Base-by-base conservation (phyloP, 2,888 invertebrate species). In the Sarcophaga variegata region DNA sequence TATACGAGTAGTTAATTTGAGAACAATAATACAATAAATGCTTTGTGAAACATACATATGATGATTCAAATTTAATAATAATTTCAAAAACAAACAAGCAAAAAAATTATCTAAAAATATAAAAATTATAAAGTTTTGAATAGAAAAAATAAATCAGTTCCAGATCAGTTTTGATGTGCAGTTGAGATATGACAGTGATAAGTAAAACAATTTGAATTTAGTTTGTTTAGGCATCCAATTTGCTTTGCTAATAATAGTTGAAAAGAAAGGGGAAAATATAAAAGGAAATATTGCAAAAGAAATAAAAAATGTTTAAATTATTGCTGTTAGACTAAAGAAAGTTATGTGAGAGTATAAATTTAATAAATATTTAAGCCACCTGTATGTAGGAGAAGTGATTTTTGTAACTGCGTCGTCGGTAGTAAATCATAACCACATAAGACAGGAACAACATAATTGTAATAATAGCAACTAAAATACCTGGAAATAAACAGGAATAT, bases 351-450 rank as follows among this genome's bases (percentile, higher is more conserved):
- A 81, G 67, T 71, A 84, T 37, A 67, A 70, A 47, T 12, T 62
- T 63, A 77, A 37, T 78, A 78, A 78, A 72, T 72, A 67, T 87
- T 88, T 92, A 93, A 64, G 93, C 92, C 91, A 92, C 90, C 89
- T 91, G 92, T 63, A 90, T 88, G 82, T 92, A 93, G 5, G 93
- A 90, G 22, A 90, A 89, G 84, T 92, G 91, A 75, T 91, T 89
- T 69, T 88, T 90, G 83, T 93, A 93, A 74, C 90, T 90, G 64
- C 92, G 92, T 47, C 93, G 91, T 37, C 93, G 90, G 88, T 91
- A 91, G 84, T 91, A 92, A 54, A 93, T 89, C 89, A 92, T 91
- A 20, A 90, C 88, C 59, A 90, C 89, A 83, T 92, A 93, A 60
- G 93, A 90, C 20, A 91, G 84, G 49, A 91, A 88, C 14, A 93